These are phyloP conservation scores for Campylomormyrus tamandua DNA, from an alignment of 2,113 vertebrate species.

Conservation along the genomic window DNA sequence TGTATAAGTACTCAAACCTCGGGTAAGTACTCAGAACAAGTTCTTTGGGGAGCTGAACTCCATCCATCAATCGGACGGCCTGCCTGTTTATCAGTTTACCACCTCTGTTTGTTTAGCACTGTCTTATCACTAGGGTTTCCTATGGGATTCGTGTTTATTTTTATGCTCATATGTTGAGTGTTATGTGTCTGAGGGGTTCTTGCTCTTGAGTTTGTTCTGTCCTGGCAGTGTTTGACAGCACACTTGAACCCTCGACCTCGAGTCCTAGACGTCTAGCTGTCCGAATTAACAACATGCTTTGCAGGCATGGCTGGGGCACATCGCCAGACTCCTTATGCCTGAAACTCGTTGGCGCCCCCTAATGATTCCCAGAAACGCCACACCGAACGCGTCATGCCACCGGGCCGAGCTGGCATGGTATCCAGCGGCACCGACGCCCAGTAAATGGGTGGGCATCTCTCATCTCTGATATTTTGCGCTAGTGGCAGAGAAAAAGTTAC, in stretches of 20 bases:
- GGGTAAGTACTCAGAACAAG: background rate
- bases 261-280: background rate
- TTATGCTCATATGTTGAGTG: background rate
- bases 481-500: background rate
- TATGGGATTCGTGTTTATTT: background rate
- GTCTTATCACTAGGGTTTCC: background rate
- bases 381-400: background rate
- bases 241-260: background rate
- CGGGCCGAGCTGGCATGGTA: background rate
- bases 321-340: too few relatives aligned
- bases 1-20: background rate
- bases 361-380: background rate
- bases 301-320: background rate
- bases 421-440: background rate
- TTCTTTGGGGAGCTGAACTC: background rate
- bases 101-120: background rate
- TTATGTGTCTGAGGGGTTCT: background rate
- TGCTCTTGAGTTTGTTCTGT: background rate
- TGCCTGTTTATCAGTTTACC: background rate
- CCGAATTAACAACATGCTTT: too few relatives aligned
- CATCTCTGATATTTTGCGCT: background rate
- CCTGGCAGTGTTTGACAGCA: conserved; percentile 9
- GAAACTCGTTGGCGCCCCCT: background rate
- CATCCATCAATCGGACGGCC: background rate
- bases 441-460: background rate